Evolutionary conservation across 2,797 vertebrate species (phyloP).

Genomic region (Rhyacichthys aspro): DNA sequence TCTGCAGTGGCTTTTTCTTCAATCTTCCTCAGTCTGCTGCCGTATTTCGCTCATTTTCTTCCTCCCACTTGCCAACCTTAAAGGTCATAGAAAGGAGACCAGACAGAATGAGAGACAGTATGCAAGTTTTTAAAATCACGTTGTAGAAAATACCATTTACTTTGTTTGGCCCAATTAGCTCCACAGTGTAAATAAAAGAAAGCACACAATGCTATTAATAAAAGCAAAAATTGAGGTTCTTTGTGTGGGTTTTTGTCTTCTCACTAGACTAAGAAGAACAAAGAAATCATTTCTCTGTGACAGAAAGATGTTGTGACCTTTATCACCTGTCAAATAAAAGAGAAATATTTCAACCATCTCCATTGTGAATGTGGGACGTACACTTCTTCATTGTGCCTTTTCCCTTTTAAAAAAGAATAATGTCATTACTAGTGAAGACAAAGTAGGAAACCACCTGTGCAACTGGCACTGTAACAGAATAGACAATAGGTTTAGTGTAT

Average conservation of each 20-base stretch:
- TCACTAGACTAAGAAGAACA: constrained; percentile 42
- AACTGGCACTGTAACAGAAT: constrained; percentile 17
- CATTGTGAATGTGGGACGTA: not conserved
- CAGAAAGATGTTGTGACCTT: constrained; percentile 44
- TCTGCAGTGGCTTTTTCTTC: constrained; percentile 33
- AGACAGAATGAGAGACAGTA: constrained; percentile 7
- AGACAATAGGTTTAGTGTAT: constrained; percentile 21
- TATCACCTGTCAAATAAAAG: constrained; percentile 14
- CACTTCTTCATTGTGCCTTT: constrained; percentile 10
- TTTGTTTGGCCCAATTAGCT: constrained; percentile 55
- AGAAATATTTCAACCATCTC: constrained; percentile 39
- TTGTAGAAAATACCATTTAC: constrained; percentile 43
- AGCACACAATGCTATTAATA: constrained; percentile 46
- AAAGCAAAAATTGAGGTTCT: constrained; percentile 39
- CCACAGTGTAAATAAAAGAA: constrained; percentile 33
- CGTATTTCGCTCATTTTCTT: constrained; percentile 31
- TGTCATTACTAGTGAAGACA: constrained; percentile 2
- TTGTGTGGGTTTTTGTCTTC: constrained; percentile 43
- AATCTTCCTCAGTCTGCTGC: constrained; percentile 12
- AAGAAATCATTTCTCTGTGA: constrained; percentile 54
- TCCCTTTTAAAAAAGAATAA: constrained; percentile 5
- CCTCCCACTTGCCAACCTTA: constrained; percentile 19
- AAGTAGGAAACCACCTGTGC: constrained; percentile 39
- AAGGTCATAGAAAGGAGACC: constrained; percentile 11
- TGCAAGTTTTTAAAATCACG: constrained; percentile 41